phyloP scores from a whole-genome alignment of 1,140 invertebrate species.

The Atopsyche davidsoni region DNA sequence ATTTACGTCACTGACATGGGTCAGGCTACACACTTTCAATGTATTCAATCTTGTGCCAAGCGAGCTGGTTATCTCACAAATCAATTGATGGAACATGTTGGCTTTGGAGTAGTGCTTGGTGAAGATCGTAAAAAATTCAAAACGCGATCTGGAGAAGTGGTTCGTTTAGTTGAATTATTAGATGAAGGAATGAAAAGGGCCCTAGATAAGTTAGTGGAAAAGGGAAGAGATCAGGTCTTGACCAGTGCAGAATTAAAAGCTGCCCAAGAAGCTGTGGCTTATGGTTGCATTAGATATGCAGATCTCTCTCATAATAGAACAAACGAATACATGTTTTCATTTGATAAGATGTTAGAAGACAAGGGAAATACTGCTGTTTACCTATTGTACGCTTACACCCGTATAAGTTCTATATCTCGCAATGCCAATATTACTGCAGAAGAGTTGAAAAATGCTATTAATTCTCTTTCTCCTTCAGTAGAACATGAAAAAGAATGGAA shows the following conservation, averaged over 20 bases:
- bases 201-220: slow-evolving; percentile 82
- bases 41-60: slow-evolving; percentile 65
- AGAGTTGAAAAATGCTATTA: slow-evolving; percentile 49
- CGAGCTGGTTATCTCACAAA: slow-evolving; percentile 62
- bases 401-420: slow-evolving; percentile 87
- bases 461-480: slow-evolving; percentile 59
- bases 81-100: slow-evolving; percentile 81
- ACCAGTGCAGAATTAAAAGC: slow-evolving; percentile 73
- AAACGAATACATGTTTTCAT: slow-evolving; percentile 97
- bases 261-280: slow-evolving; percentile 89
- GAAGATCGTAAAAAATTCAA: slow-evolving; percentile 99
- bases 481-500: slow-evolving; percentile 93
- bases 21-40: slow-evolving; percentile 84
- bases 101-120: slow-evolving; percentile 95
- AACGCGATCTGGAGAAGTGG: slow-evolving; percentile 94
- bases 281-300: slow-evolving; percentile 98
- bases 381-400: slow-evolving; percentile 89
- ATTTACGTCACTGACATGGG: slow-evolving; percentile 96
- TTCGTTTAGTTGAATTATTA: slow-evolving; percentile 84
- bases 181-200: slow-evolving; percentile 89
- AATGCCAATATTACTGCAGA: slow-evolving; percentile 58
- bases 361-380: slow-evolving; percentile 99
- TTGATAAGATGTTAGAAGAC: slow-evolving; percentile 99
- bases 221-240: slow-evolving; percentile 83
- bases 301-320: slow-evolving; percentile 91